Evolutionary conservation across 1,140 invertebrate species (phyloP), one percentile per base, ranked within the genome.

Genomic region (Calliopsis andreniformis): DNA sequence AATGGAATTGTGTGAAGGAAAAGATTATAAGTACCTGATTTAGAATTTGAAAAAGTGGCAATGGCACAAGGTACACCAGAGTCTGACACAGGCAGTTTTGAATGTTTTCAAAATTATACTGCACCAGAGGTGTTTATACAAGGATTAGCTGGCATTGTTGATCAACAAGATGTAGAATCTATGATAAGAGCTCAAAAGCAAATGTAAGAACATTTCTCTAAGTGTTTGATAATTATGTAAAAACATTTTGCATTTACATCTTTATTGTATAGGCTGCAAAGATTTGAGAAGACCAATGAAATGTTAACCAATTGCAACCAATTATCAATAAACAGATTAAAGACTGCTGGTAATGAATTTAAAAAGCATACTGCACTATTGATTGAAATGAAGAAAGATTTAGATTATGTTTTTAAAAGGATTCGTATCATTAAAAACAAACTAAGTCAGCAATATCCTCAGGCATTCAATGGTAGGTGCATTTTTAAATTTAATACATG

Each of bases 221-320:
- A 18, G 10, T 49, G 25, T 49, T 20, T n/a, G 4, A 16, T 4
- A 14, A 8, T 35, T 14, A 4, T 20, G 6, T n/a, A 58, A 18
- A 2, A 18, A 42, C 7, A 6, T 5, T n/a, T 12, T 28, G 43
- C 45, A 20, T 59, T 28, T n/a, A 28, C 7, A 14, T 20, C 2
- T 67, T 12, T 20, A 49, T 3, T 10, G 86, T 92, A 93, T 88
- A 99, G 98, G 97, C 91, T 99, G 28, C 96, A 98, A 84, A 93
- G 98, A 75, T 99, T 98, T 93, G 98, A 99, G 87, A 99, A 99
- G 88, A 98, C 98, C 3, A 99, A 98, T 88, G 98, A 99, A 94
- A 99, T 99, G 98, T 91, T 99, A 28, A 96, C 97, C 28, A 99
- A 99, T 86, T 98, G 98, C 86, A 99, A 99, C 91, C 95, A 96